phyloP scores from a whole-genome alignment of 1,140 invertebrate genomes.

The Dendroctonus valens region DNA sequence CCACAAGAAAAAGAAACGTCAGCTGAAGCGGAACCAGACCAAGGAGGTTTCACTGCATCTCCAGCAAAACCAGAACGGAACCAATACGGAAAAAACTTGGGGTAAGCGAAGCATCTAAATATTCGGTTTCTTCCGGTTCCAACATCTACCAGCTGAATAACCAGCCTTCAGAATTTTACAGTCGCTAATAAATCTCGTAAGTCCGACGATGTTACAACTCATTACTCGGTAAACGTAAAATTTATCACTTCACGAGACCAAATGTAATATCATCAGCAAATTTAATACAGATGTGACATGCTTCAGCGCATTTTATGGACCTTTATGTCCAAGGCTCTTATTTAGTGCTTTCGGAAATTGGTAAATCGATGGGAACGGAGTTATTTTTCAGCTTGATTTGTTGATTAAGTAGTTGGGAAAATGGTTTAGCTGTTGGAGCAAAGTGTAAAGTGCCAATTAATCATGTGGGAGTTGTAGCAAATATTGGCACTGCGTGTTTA shows the following conservation, averaged over 20 bases:
- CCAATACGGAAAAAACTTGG: conserved; percentile 30
- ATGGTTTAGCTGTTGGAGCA: too few relatives aligned
- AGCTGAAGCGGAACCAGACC: conserved; percentile 38
- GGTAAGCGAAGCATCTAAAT: conserved; percentile 6
- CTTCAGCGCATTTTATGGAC: conserved; percentile 1
- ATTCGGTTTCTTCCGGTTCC: neutral
- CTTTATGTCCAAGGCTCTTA: neutral
- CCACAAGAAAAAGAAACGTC: conserved; percentile 51
- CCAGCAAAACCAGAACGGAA: conserved; percentile 33
- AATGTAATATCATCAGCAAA: neutral
- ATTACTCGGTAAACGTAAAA: conserved; percentile 6
- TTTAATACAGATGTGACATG: conserved; percentile 1
- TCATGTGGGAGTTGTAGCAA: too few relatives aligned
- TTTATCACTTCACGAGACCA: conserved; percentile 7
- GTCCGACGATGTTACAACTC: neutral
- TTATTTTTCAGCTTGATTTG: too few relatives aligned
- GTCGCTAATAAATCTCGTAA: conserved; percentile 2
- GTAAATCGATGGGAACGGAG: too few relatives aligned
- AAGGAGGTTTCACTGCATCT: conserved; percentile 18
- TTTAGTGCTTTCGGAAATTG: neutral
- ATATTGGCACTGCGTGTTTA: too few relatives aligned
- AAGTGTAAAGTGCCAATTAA: too few relatives aligned
- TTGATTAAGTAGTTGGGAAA: too few relatives aligned
- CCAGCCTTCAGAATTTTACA: neutral
- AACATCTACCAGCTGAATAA: neutral